These are phyloP conservation scores for Drosophila niveifrons DNA, from an alignment of 2,888 invertebrate species.

Conservation along the genomic window DNA sequence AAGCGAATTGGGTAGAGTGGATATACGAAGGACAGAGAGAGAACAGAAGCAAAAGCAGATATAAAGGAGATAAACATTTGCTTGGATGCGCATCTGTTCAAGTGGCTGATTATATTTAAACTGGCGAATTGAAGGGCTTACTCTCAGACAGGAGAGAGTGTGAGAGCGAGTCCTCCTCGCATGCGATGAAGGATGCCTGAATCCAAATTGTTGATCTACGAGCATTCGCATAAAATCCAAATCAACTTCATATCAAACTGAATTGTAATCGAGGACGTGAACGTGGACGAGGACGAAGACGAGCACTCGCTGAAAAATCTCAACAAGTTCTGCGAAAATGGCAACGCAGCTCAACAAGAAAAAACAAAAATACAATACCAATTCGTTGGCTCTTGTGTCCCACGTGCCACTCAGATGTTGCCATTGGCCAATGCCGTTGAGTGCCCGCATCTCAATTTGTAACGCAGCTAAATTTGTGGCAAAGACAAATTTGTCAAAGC, in stretches of 20 bases:
- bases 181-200: slow-evolving; percentile 46
- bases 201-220: slow-evolving; percentile 37
- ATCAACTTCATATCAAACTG: slow-evolving; percentile 12
- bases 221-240: slow-evolving; percentile 20
- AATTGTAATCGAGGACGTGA: background rate
- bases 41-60: slow-evolving; percentile 15
- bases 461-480: slow-evolving; percentile 60
- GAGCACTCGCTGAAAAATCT: slow-evolving; percentile 3
- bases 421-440: slow-evolving; percentile 31
- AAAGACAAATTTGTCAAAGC: slow-evolving; percentile 75
- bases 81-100: slow-evolving; percentile 75
- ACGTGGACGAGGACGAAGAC: background rate
- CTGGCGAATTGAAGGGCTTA: slow-evolving; percentile 54
- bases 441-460: slow-evolving; percentile 64
- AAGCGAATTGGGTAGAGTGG: slow-evolving; percentile 5
- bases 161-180: slow-evolving; percentile 1
- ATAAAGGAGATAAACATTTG: slow-evolving; percentile 51
- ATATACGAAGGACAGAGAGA: slow-evolving; percentile 1
- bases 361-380: slow-evolving; percentile 8
- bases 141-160: background rate
- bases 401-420: slow-evolving; percentile 43
- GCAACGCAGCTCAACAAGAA: slow-evolving; percentile 23
- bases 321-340: slow-evolving; percentile 30
- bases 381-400: slow-evolving; percentile 1
- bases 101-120: slow-evolving; percentile 76